Percentiles rank a stretch among this genome's conserved stretches.
Conservation (phyloP, 2,113 vertebrate species). For the Thoracochromis brauschi region DNA sequence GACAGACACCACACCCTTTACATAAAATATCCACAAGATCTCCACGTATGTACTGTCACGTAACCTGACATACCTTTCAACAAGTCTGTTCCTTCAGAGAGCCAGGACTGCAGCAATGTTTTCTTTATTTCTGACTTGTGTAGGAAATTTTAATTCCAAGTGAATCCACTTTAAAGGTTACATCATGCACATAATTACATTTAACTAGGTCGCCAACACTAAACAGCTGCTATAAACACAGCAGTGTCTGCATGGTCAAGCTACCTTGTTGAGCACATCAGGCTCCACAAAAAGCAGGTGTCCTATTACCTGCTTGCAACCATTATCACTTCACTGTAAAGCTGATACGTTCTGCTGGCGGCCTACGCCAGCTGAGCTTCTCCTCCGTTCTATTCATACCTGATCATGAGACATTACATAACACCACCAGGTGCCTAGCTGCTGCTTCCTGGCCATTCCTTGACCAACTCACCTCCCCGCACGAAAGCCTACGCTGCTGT, state of each 20-base stretch:
- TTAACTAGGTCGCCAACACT: neutral
- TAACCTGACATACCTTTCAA: neutral
- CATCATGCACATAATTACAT: neutral
- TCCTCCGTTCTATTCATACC: constrained; percentile 28
- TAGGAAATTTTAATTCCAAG: neutral
- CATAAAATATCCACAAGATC: neutral
- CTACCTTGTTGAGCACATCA: neutral
- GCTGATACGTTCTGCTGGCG: neutral
- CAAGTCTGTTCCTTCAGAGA: neutral
- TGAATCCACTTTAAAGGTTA: neutral
- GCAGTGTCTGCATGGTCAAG: neutral
- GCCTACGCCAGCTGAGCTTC: neutral
- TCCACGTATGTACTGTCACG: neutral
- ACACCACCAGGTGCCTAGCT: constrained; percentile 13
- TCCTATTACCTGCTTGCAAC: neutral
- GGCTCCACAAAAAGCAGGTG: neutral
- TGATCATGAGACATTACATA: constrained; percentile 1
- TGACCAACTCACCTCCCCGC: neutral
- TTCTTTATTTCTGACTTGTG: neutral
- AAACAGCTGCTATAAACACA: neutral
- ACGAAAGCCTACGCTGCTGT: neutral
- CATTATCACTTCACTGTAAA: constrained; percentile 2
- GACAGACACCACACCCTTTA: neutral
- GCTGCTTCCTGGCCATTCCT: neutral
- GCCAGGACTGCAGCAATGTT: neutral